Percentiles rank a stretch among this genome's conserved stretches.
These are phyloP conservation scores for Drosophila grimshawi DNA, from an alignment of 1,140 invertebrate species.

Conservation along the genomic window DNA sequence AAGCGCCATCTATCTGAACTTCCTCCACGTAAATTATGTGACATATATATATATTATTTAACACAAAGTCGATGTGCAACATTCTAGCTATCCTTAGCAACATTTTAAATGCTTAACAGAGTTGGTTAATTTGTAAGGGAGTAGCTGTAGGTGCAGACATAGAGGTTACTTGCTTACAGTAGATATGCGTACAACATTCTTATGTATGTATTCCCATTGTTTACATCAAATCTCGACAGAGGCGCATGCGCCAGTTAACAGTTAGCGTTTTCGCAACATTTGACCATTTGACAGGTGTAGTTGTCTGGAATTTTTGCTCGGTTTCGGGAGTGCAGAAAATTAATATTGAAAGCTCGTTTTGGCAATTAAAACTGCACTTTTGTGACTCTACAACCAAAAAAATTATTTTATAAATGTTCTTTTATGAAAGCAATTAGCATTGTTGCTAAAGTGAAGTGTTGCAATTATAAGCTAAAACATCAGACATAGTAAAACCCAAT, in stretches of 20 bases:
- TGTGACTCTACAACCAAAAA: background rate
- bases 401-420: background rate
- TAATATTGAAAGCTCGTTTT: conserved; percentile 41
- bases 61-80: too few species aligned
- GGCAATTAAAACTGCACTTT: conserved; percentile 15
- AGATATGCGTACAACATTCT: background rate
- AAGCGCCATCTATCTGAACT: too few species aligned
- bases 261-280: conserved; percentile 51
- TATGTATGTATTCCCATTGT: conserved; percentile 1
- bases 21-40: too few species aligned
- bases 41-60: too few species aligned
- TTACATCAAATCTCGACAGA: background rate
- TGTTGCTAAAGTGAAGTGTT: background rate
- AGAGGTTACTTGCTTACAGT: background rate
- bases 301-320: conserved; percentile 57
- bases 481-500: background rate
- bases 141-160: too few species aligned
- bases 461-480: background rate
- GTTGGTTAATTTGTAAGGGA: background rate
- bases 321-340: conserved; percentile 57
- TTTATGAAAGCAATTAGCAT: background rate
- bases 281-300: conserved; percentile 64
- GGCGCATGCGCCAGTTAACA: conserved; percentile 46
- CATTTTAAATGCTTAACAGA: background rate
- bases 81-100: background rate